These are phyloP conservation scores for Cinclus mexicanus DNA, from an alignment of 2,113 vertebrate genomes.

Conservation along the genomic window DNA sequence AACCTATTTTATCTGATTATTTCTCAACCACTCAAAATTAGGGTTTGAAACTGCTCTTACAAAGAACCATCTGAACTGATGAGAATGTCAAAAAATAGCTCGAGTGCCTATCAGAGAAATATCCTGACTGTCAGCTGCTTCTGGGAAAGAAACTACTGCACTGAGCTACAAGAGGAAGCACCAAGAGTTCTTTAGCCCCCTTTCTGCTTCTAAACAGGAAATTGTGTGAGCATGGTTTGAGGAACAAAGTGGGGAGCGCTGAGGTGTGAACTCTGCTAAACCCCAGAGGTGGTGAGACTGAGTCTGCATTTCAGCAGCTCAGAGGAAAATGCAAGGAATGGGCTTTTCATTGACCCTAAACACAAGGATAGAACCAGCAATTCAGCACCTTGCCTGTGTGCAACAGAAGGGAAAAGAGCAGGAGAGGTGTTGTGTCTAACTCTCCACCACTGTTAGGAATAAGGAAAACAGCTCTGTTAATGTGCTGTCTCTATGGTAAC, in stretches of 20 bases:
- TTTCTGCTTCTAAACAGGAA: slow-evolving; percentile 11
- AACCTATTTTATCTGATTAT: background rate
- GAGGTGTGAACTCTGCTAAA: background rate
- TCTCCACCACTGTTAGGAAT: background rate
- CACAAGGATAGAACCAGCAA: background rate
- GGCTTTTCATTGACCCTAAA: background rate
- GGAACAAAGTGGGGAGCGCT: background rate
- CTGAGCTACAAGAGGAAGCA: background rate
- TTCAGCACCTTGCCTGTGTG: background rate
- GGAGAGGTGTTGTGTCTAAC: background rate
- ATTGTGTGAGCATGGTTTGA: background rate
- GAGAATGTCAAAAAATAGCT: slow-evolving; percentile 9
- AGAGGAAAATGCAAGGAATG: fast-evolving
- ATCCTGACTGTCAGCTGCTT: background rate
- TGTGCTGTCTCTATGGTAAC: slow-evolving; percentile 20
- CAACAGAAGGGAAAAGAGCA: background rate
- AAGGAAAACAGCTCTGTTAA: background rate
- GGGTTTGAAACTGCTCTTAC: background rate
- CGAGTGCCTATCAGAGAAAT: background rate
- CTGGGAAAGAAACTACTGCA: background rate
- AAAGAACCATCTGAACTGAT: slow-evolving; percentile 1
- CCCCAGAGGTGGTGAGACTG: background rate
- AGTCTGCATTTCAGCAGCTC: background rate
- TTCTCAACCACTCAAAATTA: background rate
- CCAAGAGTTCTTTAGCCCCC: background rate